Percentiles rank a stretch among this genome's conserved stretches.
Evolutionary conservation across 2,888 invertebrate genomes (phyloP).

Genomic region (Caenorhabditis drosophilae): DNA sequence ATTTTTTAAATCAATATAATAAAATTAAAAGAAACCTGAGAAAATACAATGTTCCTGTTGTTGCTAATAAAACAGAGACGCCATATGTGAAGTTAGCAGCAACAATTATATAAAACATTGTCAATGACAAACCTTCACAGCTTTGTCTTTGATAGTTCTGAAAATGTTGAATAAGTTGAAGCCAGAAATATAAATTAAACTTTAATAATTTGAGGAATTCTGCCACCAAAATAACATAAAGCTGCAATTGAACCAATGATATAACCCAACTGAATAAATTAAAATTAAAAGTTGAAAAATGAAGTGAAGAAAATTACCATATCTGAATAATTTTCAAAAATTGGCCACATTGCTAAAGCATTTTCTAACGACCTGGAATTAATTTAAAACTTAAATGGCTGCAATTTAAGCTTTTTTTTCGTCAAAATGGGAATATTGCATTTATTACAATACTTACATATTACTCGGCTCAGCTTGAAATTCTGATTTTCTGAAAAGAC

Average conservation of each 20-base stretch:
- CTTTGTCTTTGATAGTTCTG: conserved; percentile 65
- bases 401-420: too few species aligned
- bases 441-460: too few species aligned
- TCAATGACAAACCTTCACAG: conserved; percentile 67
- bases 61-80: conserved; percentile 67
- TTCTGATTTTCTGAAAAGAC: conserved; percentile 10
- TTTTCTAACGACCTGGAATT: conserved; percentile 21
- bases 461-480: too few species aligned
- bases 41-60: conserved; percentile 65
- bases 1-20: neutral
- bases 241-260: conserved; percentile 69
- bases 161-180: too few species aligned
- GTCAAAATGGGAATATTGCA: too few species aligned
- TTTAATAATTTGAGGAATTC: conserved; percentile 68
- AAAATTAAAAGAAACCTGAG: too few species aligned
- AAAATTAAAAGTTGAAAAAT: too few species aligned
- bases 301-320: too few species aligned
- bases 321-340: conserved; percentile 65
- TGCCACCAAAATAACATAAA: conserved; percentile 66
- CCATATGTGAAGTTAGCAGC: conserved; percentile 70
- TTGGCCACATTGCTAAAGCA: conserved; percentile 54
- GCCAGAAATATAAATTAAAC: too few species aligned
- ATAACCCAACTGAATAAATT: too few species aligned
- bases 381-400: too few species aligned
- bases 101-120: conserved; percentile 68